A percentile compares a stretch with the other conserved stretches of the same genome.
Conservation (phyloP, 1,140 invertebrate species). For the Medauroidea extradentata region DNA sequence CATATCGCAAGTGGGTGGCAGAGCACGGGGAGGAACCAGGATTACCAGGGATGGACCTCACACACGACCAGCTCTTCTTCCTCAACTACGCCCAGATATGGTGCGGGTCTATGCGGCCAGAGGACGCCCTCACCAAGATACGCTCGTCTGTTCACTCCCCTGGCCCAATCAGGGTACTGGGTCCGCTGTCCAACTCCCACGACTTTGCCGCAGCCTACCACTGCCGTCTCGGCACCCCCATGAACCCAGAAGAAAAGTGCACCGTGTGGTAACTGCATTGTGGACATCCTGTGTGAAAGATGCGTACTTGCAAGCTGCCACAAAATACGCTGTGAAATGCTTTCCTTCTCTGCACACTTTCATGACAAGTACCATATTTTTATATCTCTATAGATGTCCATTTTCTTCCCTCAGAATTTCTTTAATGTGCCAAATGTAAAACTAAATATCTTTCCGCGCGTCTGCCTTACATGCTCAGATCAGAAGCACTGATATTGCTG, state of each 20-base stretch:
- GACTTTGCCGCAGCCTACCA: conserved; percentile 83
- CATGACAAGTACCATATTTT: too few species aligned
- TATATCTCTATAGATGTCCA: too few species aligned
- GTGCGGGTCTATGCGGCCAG: conserved; percentile 95
- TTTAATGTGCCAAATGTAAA: too few species aligned
- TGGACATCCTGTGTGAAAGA: neutral
- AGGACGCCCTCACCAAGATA: conserved; percentile 91
- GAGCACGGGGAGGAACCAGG: conserved; percentile 64
- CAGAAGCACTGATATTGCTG: too few species aligned
- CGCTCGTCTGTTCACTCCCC: conserved; percentile 94
- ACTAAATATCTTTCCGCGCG: too few species aligned
- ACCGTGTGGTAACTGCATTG: conserved; percentile 74
- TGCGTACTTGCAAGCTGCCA: neutral
- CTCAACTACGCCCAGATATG: conserved; percentile 92
- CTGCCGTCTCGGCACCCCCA: conserved; percentile 72
- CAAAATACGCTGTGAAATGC: neutral
- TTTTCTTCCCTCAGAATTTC: too few species aligned
- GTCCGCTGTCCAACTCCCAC: conserved; percentile 86
- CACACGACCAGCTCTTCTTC: conserved; percentile 84
- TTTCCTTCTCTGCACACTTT: too few species aligned
- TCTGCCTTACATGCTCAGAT: too few species aligned
- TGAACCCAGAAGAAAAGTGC: conserved; percentile 91
- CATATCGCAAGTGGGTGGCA: conserved; percentile 73
- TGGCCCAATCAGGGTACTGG: conserved; percentile 85
- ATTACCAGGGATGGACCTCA: conserved; percentile 75